Percentiles rank a stretch among this genome's conserved stretches.
These are phyloP conservation scores for Chrosomus eos DNA, from an alignment of 2,797 vertebrate species.

Conservation along the genomic window DNA sequence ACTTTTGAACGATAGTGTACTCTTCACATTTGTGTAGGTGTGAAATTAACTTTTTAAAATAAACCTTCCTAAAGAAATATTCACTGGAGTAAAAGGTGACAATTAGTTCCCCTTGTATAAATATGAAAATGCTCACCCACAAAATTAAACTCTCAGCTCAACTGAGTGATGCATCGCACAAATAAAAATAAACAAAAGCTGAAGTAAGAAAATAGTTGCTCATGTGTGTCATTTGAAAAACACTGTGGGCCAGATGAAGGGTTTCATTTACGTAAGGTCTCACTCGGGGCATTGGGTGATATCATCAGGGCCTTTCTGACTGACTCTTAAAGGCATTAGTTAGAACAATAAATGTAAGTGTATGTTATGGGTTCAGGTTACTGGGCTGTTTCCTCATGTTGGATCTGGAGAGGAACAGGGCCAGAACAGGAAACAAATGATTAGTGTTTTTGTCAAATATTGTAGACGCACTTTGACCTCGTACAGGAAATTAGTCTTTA, in stretches of 20 bases:
- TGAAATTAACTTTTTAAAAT: neutral
- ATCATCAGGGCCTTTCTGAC: conserved; percentile 21
- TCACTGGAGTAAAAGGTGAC: neutral
- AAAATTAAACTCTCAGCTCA: neutral
- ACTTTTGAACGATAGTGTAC: neutral
- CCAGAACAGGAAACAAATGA: conserved; percentile 42
- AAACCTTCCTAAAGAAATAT: neutral
- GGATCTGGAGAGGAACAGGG: conserved; percentile 34
- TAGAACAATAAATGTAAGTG: conserved; percentile 41
- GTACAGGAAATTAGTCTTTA: conserved; percentile 19
- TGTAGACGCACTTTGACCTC: neutral
- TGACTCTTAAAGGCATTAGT: conserved; percentile 35
- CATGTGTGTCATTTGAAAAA: conserved; percentile 13
- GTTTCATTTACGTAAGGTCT: neutral
- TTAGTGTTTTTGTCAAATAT: conserved; percentile 27
- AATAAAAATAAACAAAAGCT: conserved; percentile 25
- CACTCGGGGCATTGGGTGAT: conserved; percentile 30
- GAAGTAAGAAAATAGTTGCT: conserved; percentile 39
- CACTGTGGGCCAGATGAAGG: neutral
- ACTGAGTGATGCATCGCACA: neutral
- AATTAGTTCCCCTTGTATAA: neutral
- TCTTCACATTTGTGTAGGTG: neutral
- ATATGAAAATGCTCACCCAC: neutral
- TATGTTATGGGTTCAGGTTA: conserved; percentile 43
- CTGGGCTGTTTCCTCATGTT: conserved; percentile 37